Evolutionary conservation across 2,113 vertebrate species (phyloP), one percentile per base, ranked within the genome.

Genomic region (Leptosomus discolor): DNA sequence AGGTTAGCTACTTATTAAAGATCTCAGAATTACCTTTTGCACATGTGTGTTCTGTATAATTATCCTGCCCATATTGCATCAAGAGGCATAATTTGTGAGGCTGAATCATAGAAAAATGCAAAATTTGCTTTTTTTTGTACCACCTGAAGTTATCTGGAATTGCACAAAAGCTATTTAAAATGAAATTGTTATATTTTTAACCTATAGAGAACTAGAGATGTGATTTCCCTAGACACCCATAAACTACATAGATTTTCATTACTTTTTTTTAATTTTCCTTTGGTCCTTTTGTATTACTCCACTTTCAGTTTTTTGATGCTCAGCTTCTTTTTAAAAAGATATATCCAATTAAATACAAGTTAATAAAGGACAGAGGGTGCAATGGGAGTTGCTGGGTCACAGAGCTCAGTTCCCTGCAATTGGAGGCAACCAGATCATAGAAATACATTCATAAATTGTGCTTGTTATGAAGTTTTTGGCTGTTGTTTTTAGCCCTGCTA

Each of bases 231-330:
- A 32, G 91, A 71, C 16, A 58, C 65, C 8, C 69, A 94, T 94
- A 92, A 92, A 64, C 84, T 64, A 71, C 86, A 63, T 3, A 87
- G 83, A 63, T 87, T 96, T 91, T 74, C 68, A 87, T 86, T 95
- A n/a, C 22, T 79, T 87, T 94, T 86, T 96, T 96, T 94, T 92
- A 89, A 89, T 86, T 60, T 95, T 92, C 64, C 74, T 95, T 85
- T 94, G 87, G 91, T 91, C 61, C 81, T 82, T 94, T 93, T 90
- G 65, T 85, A 17, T 43, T 34, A 63, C 77, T 95, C 30, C 48
- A 68, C 48, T 85, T 91, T 21, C 56, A 51, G 69, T 75, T 82
- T 76, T 91, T 87, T 91, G 93, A 71, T 76, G 74, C 61, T 91
- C 68, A 90, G 64, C 65, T 93, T 56, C 81, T 89, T 92, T n/a